These are phyloP conservation scores for Panagrolaimus sp. DNA, from an alignment of 1,140 invertebrate species.

Conservation along the genomic window DNA sequence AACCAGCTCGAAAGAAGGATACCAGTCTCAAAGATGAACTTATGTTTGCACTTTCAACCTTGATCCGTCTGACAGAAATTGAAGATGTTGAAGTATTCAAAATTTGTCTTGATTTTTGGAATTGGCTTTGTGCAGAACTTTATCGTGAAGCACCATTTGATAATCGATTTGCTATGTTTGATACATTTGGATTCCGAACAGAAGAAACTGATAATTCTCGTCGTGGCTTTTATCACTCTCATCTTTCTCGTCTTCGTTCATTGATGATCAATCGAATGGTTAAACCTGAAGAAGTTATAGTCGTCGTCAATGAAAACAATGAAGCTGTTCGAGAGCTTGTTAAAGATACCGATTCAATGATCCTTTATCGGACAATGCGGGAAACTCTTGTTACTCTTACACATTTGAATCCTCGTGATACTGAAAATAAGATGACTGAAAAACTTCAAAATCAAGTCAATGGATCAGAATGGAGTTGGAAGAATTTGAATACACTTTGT, in stretches of 20 bases:
- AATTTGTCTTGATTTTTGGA: constrained; percentile 94
- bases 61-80: constrained; percentile 93
- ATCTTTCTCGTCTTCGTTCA: constrained; percentile 81
- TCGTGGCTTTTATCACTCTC: constrained; percentile 71
- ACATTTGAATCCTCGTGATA: constrained; percentile 94
- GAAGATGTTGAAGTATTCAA: constrained; percentile 99
- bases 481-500: constrained; percentile 89
- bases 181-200: constrained; percentile 27
- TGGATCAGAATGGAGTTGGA: constrained; percentile 98
- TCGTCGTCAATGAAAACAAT: constrained; percentile 99
- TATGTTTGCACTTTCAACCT: constrained; percentile 69
- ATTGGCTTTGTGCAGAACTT: constrained; percentile 79
- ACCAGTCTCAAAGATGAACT: constrained; percentile 16
- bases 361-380: constrained; percentile 98
- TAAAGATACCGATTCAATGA: constrained; percentile 99
- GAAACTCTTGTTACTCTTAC: constrained; percentile 97
- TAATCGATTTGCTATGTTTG: constrained; percentile 24
- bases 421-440: constrained; percentile 96
- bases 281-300: constrained; percentile 98
- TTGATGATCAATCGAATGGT: constrained; percentile 99
- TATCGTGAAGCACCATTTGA: constrained; percentile 67
- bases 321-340: constrained; percentile 98
- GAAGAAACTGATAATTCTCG: constrained; percentile 59
- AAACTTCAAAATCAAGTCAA: constrained; percentile 98
- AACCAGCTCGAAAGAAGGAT: constrained; percentile 16